Evolutionary conservation across 2,888 invertebrate genomes (phyloP), one percentile per base, ranked within the genome.

Genomic region (Leptinotarsa haldemani): DNA sequence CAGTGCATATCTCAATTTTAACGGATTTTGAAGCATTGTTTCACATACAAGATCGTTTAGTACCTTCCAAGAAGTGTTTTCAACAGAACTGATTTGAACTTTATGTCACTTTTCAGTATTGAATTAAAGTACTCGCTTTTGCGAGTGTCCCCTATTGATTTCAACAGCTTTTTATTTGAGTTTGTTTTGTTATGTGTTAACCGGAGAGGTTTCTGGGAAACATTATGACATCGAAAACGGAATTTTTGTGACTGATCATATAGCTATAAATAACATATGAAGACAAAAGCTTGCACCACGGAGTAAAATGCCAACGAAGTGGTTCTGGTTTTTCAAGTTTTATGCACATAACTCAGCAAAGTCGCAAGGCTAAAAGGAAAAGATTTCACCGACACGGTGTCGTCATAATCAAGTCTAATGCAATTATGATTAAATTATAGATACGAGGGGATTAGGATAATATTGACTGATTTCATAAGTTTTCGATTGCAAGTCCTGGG

Each of bases 251-350:
- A 61, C 61, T 61, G 40, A 61, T 61, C 61, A 40, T 18, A 16
- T 9, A 61, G n/a, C 61, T 61, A 61, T 61, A 61, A 61, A 61
- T 61, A 61, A 61, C 61, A 61, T 61, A 61, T 61, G 61, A 40
- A 65, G 69, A 69, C 69, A 69, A 73, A 64, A 50, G 69, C 68
- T 72, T 69, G 67, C 73, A 69, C 65, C 69, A 73, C 58, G 65
- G 69, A 69, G 73, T 30, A 46, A 69, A 73, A 69, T 69, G 65
- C 73, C 69, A 40, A 56, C 64, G 70, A 30, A 16, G 65, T 47
- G 77, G 65, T 78, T 79, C 81, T 76, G 80, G 80, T 79, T 81
- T 80, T 81, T 79, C 81, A 80, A 78, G 80, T 80, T 80, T 78
- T 71, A 47, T 74, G 70, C 75, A 74, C 76, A 78, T 78, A 71